These are phyloP conservation scores for Andinoacara biseriatus DNA, from an alignment of 2,113 vertebrate species.

Conservation along the genomic window DNA sequence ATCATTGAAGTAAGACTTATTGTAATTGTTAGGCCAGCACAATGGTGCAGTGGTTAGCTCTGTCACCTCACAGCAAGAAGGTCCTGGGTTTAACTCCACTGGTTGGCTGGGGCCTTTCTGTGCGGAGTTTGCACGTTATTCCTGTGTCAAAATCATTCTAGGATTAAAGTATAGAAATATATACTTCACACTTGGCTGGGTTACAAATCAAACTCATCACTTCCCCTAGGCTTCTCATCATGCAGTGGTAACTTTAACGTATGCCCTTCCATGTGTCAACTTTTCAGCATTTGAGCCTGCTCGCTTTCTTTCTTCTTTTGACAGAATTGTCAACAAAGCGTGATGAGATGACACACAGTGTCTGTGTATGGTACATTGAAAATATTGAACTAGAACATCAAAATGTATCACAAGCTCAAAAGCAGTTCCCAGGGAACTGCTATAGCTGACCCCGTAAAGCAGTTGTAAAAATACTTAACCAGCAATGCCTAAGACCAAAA, in stretches of 20 bases:
- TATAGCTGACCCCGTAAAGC: slow-evolving; percentile 22
- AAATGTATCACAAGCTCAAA: slow-evolving; percentile 43
- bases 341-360: slow-evolving; percentile 20
- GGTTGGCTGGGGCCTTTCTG: neutral
- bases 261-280: neutral
- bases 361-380: slow-evolving; percentile 21
- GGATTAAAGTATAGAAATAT: neutral
- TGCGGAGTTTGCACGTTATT: neutral
- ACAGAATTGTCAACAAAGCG: slow-evolving; percentile 10
- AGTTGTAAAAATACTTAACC: neutral
- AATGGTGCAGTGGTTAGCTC: neutral
- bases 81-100: neutral
- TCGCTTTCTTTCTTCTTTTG: neutral
- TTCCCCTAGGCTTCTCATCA: neutral
- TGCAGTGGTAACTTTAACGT: neutral
- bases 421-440: slow-evolving; percentile 1
- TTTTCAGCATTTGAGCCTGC: neutral
- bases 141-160: neutral
- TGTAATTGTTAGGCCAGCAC: neutral
- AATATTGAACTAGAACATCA: slow-evolving; percentile 50
- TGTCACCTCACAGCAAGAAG: neutral
- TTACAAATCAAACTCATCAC: neutral
- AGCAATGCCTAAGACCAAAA: neutral
- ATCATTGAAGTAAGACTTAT: neutral
- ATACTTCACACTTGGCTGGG: neutral